These are phyloP conservation scores for Oryzias dopingdopingensis DNA, from an alignment of 2,797 vertebrate genomes.

Conservation along the genomic window DNA sequence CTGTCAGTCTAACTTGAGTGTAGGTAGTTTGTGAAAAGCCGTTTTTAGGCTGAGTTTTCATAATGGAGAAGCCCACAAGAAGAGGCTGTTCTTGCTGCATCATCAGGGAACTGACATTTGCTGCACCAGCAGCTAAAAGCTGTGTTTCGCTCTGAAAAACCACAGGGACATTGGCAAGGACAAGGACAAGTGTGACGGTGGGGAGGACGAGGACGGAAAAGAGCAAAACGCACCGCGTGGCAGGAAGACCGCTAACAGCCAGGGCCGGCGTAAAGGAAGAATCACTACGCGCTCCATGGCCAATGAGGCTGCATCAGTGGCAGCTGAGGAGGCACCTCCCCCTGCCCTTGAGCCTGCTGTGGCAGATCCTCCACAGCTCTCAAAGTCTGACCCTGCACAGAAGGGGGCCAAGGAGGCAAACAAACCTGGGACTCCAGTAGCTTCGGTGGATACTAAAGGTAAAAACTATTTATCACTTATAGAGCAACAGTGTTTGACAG, in stretches of 20 bases:
- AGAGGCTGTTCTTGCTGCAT: conserved; percentile 43
- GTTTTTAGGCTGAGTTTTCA: conserved; percentile 2
- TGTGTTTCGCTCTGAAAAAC: conserved; percentile 40
- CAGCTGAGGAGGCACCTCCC: conserved; percentile 84
- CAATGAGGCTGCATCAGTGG: conserved; percentile 89
- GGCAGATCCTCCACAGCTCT: conserved; percentile 70
- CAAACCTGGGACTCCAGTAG: conserved; percentile 67
- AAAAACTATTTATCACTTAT: conserved; percentile 13
- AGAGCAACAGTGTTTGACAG: not conserved
- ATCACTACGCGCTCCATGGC: conserved; percentile 99
- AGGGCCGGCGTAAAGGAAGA: conserved; percentile 94
- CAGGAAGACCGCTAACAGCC: conserved; percentile 97
- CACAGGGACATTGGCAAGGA: conserved; percentile 88
- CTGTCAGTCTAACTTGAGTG: conserved; percentile 5
- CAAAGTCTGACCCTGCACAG: conserved; percentile 71
- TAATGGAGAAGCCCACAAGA: conserved; percentile 23
- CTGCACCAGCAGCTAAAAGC: conserved; percentile 38
- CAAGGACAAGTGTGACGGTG: conserved; percentile 92
- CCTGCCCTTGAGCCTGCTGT: conserved; percentile 79
- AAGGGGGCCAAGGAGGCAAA: conserved; percentile 73
- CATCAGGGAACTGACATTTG: conserved; percentile 45
- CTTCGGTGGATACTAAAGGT: conserved; percentile 75
- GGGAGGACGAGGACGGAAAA: conserved; percentile 93
- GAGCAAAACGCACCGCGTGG: conserved; percentile 92
- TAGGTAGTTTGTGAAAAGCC: conserved; percentile 11